Conservation (phyloP, 1,140 invertebrate species). For the Drosophila lowei region DNA sequence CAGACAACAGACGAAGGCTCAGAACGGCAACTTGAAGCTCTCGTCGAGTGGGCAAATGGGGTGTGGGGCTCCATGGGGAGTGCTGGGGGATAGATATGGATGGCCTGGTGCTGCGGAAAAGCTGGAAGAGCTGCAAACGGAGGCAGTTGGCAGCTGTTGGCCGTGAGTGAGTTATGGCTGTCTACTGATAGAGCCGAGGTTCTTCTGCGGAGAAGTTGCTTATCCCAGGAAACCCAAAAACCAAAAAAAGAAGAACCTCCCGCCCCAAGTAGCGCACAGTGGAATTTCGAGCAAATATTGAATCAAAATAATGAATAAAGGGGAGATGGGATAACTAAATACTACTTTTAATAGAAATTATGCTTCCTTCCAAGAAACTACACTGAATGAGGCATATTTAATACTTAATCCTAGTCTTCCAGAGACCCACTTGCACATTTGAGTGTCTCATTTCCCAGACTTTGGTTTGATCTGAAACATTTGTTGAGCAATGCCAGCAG, state of each 20-base stretch:
- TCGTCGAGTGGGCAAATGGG: no score
- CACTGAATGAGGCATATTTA: no score
- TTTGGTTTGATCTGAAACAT: no score
- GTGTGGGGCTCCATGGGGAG: background rate
- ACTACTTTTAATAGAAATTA: no score
- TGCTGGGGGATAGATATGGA: background rate
- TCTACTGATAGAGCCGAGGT: constrained; percentile 11
- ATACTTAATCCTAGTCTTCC: no score
- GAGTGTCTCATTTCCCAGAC: no score
- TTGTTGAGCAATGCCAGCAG: constrained; percentile 3
- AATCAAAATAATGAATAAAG: no score
- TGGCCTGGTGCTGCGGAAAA: background rate
- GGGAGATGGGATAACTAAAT: no score
- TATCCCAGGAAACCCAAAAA: constrained; percentile 13
- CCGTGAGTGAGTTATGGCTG: constrained; percentile 48
- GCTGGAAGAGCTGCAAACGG: background rate
- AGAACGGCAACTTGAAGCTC: background rate
- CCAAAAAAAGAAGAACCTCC: background rate
- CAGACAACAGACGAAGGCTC: constrained; percentile 36
- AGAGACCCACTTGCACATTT: no score
- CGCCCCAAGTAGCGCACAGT: background rate
- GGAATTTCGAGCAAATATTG: no score
- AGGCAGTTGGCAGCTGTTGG: constrained; percentile 35
- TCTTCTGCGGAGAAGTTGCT: constrained; percentile 18
- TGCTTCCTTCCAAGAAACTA: no score